phyloP scores from a whole-genome alignment of 2,797 vertebrate species.

The Erethizon dorsatum region DNA sequence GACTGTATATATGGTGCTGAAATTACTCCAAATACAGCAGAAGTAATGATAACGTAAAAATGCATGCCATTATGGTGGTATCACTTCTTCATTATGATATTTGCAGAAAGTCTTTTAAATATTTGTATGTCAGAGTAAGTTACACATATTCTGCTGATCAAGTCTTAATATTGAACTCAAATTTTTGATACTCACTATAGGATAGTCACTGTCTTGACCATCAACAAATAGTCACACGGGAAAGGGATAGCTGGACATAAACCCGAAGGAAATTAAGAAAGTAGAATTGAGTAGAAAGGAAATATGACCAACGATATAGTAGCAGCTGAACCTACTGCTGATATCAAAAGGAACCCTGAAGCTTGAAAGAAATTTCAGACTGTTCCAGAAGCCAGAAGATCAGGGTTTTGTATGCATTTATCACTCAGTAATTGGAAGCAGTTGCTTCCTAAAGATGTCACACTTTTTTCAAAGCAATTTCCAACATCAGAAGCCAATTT shows the following conservation, averaged over 20 bases:
- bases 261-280: background rate
- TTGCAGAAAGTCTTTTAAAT: background rate
- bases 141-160: background rate
- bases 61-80: background rate
- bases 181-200: background rate
- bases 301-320: background rate
- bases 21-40: background rate
- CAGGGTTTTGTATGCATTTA: background rate
- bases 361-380: background rate
- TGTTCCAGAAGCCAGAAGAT: background rate
- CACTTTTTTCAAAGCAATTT: background rate
- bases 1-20: rapidly evolving
- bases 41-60: background rate
- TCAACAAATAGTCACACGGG: background rate
- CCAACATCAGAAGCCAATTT: background rate
- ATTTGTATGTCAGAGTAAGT: background rate
- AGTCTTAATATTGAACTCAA: background rate
- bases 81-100: background rate
- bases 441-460: background rate
- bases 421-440: background rate
- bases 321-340: background rate
- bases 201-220: background rate
- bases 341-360: background rate
- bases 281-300: background rate
- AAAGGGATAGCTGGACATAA: no score